A percentile compares a stretch with the other conserved stretches of the same genome.
These are phyloP conservation scores for Picathartes gymnocephalus DNA, from an alignment of 2,113 vertebrate genomes.

Conservation along the genomic window DNA sequence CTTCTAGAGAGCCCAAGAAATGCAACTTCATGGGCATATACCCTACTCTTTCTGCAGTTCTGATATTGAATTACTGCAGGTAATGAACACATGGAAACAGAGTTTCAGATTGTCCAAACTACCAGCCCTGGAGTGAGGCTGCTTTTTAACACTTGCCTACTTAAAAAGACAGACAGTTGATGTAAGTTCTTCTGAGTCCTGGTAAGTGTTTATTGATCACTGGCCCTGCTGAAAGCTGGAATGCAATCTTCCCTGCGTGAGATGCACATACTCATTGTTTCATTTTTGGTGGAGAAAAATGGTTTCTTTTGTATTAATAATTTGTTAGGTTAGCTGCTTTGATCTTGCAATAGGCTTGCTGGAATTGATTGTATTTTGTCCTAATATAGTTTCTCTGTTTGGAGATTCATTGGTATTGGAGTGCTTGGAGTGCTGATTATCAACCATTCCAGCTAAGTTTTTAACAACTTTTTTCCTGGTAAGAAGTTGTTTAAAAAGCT, in stretches of 20 bases:
- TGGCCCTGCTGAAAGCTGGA: neutral
- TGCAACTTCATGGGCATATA: neutral
- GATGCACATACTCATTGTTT: neutral
- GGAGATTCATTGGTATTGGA: neutral
- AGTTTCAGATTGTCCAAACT: neutral
- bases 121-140: neutral
- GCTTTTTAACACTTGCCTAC: neutral
- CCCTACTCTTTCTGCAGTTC: neutral
- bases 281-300: neutral
- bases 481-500: neutral
- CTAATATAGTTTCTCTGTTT: neutral
- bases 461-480: neutral
- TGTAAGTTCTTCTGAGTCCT: neutral
- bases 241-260: neutral
- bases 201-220: slow-evolving; percentile 1
- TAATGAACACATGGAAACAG: neutral
- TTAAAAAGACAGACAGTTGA: neutral
- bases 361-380: neutral
- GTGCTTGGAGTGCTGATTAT: neutral
- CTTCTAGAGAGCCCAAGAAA: neutral
- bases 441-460: neutral
- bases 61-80: neutral
- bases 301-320: neutral
- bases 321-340: slow-evolving; percentile 5
- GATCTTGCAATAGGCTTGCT: neutral